phyloP scores from a whole-genome alignment of 2,797 vertebrate species.

The Melopsittacus undulatus region DNA sequence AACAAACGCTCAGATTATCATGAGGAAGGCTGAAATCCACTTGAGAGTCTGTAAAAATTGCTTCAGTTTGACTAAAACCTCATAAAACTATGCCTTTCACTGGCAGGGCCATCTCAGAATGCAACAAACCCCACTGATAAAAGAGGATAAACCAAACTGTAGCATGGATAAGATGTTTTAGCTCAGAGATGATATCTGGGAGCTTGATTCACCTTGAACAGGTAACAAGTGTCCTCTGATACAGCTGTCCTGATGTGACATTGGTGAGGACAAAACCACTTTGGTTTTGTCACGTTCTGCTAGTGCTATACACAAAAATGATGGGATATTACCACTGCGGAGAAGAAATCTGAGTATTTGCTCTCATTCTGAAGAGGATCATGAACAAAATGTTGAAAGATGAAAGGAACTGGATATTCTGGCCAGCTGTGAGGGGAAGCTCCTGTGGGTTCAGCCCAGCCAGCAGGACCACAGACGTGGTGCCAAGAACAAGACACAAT shows the following conservation, averaged over 20 bases:
- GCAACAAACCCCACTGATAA: neutral
- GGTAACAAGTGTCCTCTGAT: neutral
- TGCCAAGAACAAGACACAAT: neutral
- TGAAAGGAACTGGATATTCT: neutral
- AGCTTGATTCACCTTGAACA: neutral
- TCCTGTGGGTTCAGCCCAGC: neutral
- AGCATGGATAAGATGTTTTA: neutral
- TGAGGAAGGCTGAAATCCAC: neutral
- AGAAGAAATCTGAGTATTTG: neutral
- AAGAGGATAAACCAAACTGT: neutral
- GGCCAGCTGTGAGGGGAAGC: neutral
- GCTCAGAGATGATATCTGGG: neutral
- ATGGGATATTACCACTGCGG: neutral
- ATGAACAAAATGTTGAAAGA: neutral
- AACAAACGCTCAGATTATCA: neutral
- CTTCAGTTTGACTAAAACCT: neutral
- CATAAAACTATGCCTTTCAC: neutral
- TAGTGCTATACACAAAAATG: neutral
- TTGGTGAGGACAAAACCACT: neutral
- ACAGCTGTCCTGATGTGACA: neutral
- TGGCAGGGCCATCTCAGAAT: neutral
- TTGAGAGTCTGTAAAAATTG: neutral
- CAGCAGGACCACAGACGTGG: neutral
- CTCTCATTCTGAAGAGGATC: neutral
- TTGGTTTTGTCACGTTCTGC: neutral